Conservation (phyloP, 2,113 vertebrate species). For the Corythaixoides concolor region DNA sequence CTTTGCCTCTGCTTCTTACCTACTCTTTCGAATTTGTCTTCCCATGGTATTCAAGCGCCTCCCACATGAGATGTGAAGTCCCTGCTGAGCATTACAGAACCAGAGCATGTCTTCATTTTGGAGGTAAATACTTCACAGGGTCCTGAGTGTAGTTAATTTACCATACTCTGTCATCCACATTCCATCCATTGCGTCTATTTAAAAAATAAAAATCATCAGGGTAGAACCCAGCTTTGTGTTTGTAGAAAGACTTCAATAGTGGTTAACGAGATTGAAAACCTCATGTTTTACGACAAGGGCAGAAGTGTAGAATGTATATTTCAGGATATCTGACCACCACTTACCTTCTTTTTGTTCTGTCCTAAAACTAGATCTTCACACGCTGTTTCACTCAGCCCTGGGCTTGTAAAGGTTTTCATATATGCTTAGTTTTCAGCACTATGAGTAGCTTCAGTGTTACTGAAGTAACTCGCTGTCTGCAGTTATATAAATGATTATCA, state of each 20-base stretch:
- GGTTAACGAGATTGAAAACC: rapidly evolving
- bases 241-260: neutral
- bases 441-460: neutral
- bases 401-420: neutral
- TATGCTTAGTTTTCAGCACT: neutral
- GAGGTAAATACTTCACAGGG: neutral
- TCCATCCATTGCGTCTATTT: neutral
- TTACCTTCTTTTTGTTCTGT: neutral
- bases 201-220: neutral
- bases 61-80: neutral
- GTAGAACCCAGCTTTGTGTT: neutral
- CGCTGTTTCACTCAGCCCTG: neutral
- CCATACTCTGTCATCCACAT: neutral
- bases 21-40: neutral
- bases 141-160: neutral
- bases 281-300: rapidly evolving
- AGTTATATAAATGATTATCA: neutral
- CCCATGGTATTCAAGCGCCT: neutral
- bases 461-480: neutral
- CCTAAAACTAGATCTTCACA: neutral
- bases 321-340: neutral
- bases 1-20: neutral
- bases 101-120: neutral
- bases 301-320: neutral
- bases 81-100: neutral